Base-by-base conservation (phyloP, 1,140 invertebrate species). In the Heliconius melpomene region DNA sequence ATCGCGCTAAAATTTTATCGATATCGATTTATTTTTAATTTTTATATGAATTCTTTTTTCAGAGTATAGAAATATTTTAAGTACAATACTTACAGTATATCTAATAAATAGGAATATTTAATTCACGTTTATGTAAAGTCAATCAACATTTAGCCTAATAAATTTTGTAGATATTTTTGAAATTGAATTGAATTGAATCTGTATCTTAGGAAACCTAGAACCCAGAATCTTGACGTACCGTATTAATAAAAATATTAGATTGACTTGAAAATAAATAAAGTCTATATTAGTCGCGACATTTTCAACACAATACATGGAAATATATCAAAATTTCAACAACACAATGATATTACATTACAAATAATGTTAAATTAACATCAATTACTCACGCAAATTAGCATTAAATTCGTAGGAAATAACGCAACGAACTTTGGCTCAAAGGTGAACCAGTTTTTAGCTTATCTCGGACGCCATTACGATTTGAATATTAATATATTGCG, bases 371-470 rank as follows among this genome's bases (percentile, higher is more conserved):
- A 72, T 52, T 66, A 66, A 36, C 29, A 77, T 46, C 66, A 52
- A 74, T 54, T 71, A 71, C 38, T 26, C 26, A 46, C 72, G 40
- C 83, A 82, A 87, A 84, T 85, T 80, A 80, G 70, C 73, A 80
- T 83, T 83, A 87, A 46, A 87, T 82, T 80, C 84, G 87, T 88
- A 88, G 87, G 88, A 87, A 86, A 86, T 86, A 87, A 85, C 79
- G 80, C 85, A 85, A 84, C 86, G 83, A 84, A 87, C 81, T 86
- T 83, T 81, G 79, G 40, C 82, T 83, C 74, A 87, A 89, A 90
- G 89, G 88, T 89, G 85, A 89, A 88, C 89, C 78, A 87, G 85
- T 90, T 89, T 89, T 87, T 86, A 86, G 80, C 77, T 82, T 84
- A 87, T 87, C 79, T 79, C 23, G 54, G 20, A 72, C 23, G 73